Base-by-base conservation (phyloP, 1,140 invertebrate genomes). In the Drosophila sucinea region DNA sequence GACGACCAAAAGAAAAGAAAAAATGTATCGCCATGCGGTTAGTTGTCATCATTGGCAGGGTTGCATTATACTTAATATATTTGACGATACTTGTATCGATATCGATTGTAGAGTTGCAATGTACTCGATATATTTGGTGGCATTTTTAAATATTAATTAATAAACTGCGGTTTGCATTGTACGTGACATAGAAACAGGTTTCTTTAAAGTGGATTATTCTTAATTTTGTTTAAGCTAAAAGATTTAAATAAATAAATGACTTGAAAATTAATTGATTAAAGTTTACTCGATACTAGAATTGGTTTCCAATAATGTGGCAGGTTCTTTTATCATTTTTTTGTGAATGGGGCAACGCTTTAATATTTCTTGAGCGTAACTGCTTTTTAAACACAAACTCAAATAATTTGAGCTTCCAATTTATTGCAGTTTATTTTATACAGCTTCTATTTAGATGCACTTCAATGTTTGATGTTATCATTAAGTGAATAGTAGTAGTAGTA, bases 1-100 rank as follows among this genome's bases (percentile, higher is more conserved):
- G 23, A 51, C 23, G 44, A 51, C 44, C 23, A 51, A 51, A 51
- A 51, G 44, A 51, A 51, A 51, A 47, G 44, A 51, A 51, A 51
- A 51, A 51, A 51, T 51, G 2, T 51, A 51, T 51, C 44, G 44
- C 44, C 44, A 51, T 51, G 44, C 23, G 44, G 44, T 10, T 1
- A 10, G 23, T 47, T 47, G 44, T 27, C 23, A 51, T 8, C 10
- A 10, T 25, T 51, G 7, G 2, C 44, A 51, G 44, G 25, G 23
- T 25, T 51, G 44, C 23, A 51, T 27, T 27, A 0, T 51, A 51
- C 7, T 27, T 23, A 23, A 51, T 51, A 51, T 3, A 1, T 25
- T 25, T 23, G 2, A 1, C 44, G 44, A 47, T 25, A 47, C 17
- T 6, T 47, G 6, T 7, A 51, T 17, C 17, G n/a, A 2, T 51